phyloP scores from a whole-genome alignment of 2,888 invertebrate species.

The Ophion costatus region DNA sequence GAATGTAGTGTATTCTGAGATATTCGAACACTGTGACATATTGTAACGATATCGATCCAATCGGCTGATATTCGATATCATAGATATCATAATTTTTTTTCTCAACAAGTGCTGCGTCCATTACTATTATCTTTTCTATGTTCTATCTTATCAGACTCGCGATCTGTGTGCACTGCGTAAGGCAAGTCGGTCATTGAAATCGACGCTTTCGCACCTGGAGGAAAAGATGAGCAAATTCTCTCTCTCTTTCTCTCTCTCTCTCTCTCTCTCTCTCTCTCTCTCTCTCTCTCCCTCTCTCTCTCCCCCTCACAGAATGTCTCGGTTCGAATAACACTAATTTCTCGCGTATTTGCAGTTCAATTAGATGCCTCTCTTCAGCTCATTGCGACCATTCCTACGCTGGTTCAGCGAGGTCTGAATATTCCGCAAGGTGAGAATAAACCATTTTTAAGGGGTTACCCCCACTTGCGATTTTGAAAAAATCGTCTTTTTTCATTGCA shows the following conservation, averaged over 20 bases:
- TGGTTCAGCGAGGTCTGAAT: constrained; percentile 12
- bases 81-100: not conserved
- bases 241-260: no score
- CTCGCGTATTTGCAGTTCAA: constrained; percentile 43
- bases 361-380: constrained; percentile 35
- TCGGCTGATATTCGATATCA: no score
- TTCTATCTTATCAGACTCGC: not conserved
- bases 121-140: not conserved
- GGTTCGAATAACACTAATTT: constrained; percentile 40
- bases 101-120: not conserved
- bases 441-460: no score
- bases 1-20: no score
- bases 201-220: constrained; percentile 34
- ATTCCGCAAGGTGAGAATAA: not conserved
- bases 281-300: no score
- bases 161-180: not conserved
- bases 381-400: constrained; percentile 31
- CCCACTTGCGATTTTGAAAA: no score
- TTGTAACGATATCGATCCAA: no score
- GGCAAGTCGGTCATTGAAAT: constrained; percentile 32
- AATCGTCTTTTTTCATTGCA: no score
- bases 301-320: constrained; percentile 8
- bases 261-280: no score
- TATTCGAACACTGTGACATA: no score
- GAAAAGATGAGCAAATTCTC: not conserved